phyloP scores from a whole-genome alignment of 2,113 vertebrate species.

The Girardinichthys multiradiatus region DNA sequence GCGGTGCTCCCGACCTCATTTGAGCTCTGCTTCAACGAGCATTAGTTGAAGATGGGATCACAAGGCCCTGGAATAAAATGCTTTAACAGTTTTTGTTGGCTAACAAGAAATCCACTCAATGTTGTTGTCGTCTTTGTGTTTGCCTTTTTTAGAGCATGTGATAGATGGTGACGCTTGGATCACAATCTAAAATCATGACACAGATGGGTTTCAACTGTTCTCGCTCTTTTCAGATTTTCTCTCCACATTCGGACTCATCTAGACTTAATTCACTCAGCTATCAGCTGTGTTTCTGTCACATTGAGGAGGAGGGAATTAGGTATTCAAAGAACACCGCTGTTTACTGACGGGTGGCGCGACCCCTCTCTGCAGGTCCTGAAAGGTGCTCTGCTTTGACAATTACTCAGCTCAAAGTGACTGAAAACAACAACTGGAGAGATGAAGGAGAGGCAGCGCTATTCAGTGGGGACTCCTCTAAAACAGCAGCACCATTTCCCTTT shows the following conservation, averaged over 20 bases:
- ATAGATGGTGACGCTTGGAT: not conserved
- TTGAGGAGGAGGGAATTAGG: constrained; percentile 55
- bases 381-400: constrained; percentile 76
- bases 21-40: constrained; percentile 46
- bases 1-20: constrained; percentile 35
- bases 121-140: not conserved
- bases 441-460: constrained; percentile 62
- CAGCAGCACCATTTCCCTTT: constrained; percentile 60
- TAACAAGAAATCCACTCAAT: not conserved
- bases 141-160: no score
- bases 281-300: constrained; percentile 50
- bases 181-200: not conserved
- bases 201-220: constrained; percentile 10
- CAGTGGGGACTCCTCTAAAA: constrained; percentile 54
- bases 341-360: constrained; percentile 62
- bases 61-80: constrained; percentile 28
- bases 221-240: constrained; percentile 31
- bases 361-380: constrained; percentile 64
- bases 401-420: constrained; percentile 74
- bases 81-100: constrained; percentile 16
- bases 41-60: constrained; percentile 57
- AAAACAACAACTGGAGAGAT: constrained; percentile 65
- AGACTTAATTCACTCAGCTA: constrained; percentile 51
- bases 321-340: constrained; percentile 71
- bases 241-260: constrained; percentile 34